These are phyloP conservation scores for Clepsis dumicolana DNA, from an alignment of 2,888 invertebrate genomes.

Conservation along the genomic window DNA sequence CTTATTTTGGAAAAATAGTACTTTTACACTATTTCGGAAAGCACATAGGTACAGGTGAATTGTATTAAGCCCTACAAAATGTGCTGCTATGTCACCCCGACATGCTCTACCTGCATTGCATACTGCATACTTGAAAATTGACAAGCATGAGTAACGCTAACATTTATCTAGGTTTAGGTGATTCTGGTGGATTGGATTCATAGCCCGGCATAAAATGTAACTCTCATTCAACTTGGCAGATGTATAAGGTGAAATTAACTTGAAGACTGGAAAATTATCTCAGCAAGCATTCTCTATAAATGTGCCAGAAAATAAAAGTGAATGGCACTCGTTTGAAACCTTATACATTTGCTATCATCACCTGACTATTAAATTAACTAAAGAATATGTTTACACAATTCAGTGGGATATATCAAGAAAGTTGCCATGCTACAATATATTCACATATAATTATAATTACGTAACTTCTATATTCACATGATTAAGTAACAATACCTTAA, in stretches of 20 bases:
- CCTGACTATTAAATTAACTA: conserved; percentile 44
- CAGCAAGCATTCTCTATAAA: conserved; percentile 1
- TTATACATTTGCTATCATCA: conserved; percentile 48
- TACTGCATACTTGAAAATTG: not conserved
- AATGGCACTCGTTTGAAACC: conserved; percentile 56
- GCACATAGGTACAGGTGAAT: not conserved
- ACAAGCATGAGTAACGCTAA: conserved; percentile 7
- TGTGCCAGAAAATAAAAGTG: conserved; percentile 39
- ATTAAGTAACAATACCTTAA: conserved; percentile 81
- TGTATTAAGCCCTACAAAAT: not conserved
- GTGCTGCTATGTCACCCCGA: conserved; percentile 1
- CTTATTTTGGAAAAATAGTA: conserved; percentile 23
- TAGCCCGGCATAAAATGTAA: conserved; percentile 14
- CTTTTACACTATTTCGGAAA: not conserved
- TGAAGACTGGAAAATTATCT: not conserved
- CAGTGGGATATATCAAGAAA: conserved; percentile 62
- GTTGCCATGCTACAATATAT: conserved; percentile 66
- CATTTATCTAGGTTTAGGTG: not conserved
- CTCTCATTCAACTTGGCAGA: conserved; percentile 3
- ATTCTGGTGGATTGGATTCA: not conserved
- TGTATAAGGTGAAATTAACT: conserved; percentile 16
- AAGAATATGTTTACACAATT: conserved; percentile 49
- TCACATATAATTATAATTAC: conserved; percentile 74
- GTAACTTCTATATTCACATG: conserved; percentile 77
- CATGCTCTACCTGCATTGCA: not conserved